Evolutionary conservation across 2,113 vertebrate species (phyloP).

Genomic region (Crotalus horridus): DNA sequence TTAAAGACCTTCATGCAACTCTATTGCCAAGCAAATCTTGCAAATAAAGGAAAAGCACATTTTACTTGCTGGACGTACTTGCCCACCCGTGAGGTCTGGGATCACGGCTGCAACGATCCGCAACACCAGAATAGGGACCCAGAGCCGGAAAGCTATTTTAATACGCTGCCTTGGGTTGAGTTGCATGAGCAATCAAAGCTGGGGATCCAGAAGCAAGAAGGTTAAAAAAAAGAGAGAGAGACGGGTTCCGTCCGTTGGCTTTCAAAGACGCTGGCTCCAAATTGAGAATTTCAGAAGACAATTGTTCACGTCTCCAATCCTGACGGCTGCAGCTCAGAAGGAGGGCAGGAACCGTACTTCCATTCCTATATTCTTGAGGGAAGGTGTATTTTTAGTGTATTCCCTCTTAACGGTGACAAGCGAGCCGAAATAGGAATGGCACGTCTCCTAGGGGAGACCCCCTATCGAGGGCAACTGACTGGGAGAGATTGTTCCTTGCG

Average conservation of each 20-base stretch:
- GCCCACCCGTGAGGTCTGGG: slow-evolving; percentile 68
- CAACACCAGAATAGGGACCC: slow-evolving; percentile 92
- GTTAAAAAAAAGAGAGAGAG: slow-evolving; percentile 60
- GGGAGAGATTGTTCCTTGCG: slow-evolving; percentile 65
- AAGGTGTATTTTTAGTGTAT: slow-evolving; percentile 72
- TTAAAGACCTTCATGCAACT: slow-evolving; percentile 39
- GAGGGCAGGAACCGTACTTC: slow-evolving; percentile 53
- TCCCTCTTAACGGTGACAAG: slow-evolving; percentile 58
- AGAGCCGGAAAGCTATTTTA: slow-evolving; percentile 90
- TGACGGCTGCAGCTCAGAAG: slow-evolving; percentile 27
- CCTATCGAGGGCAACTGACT: slow-evolving; percentile 62
- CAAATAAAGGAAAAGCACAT: slow-evolving; percentile 35
- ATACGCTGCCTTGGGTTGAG: slow-evolving; percentile 86
- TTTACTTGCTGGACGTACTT: slow-evolving; percentile 81
- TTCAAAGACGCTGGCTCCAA: slow-evolving; percentile 41
- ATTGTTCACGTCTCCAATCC: slow-evolving; percentile 44
- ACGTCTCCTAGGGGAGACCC: slow-evolving; percentile 59
- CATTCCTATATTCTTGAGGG: slow-evolving; percentile 51
- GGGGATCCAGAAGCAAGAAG: slow-evolving; percentile 56
- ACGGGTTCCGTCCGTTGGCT: slow-evolving; percentile 52
- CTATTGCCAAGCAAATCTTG: background rate
- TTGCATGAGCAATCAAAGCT: slow-evolving; percentile 77
- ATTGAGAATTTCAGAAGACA: slow-evolving; percentile 48
- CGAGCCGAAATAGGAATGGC: slow-evolving; percentile 10
- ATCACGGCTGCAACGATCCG: slow-evolving; percentile 88